Evolutionary conservation across 2,797 vertebrate species (phyloP).

Genomic region (Scleropages formosus): DNA sequence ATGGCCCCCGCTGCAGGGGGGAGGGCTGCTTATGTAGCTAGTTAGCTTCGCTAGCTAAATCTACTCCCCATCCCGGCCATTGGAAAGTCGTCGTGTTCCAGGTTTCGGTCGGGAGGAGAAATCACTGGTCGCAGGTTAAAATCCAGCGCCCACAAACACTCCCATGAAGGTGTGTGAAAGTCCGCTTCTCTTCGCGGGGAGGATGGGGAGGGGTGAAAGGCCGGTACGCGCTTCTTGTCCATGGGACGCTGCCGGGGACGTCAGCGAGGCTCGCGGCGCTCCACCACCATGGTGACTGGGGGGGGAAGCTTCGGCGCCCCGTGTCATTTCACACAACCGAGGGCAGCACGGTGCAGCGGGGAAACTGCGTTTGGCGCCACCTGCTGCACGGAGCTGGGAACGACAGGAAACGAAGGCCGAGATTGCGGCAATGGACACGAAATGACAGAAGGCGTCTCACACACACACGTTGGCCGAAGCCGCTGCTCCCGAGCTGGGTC

Average conservation of each 20-base stretch:
- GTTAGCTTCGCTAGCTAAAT: constrained; percentile 43
- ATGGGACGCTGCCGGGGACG: constrained; percentile 39
- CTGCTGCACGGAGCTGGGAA: no score
- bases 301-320: constrained; percentile 66
- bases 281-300: constrained; percentile 77
- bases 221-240: constrained; percentile 36
- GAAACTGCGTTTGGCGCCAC: neutral
- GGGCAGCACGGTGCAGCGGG: constrained; percentile 13
- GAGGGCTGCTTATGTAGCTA: constrained; percentile 2
- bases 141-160: constrained; percentile 43
- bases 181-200: constrained; percentile 26
- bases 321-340: constrained; percentile 56
- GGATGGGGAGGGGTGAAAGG: constrained; percentile 27
- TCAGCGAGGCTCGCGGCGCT: constrained; percentile 60
- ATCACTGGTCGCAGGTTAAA: constrained; percentile 30
- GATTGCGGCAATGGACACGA: no score
- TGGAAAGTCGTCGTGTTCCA: constrained; percentile 53
- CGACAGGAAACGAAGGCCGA: no score
- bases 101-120: constrained; percentile 40
- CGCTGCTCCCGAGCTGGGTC: no score
- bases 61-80: constrained; percentile 56
- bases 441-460: no score
- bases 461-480: no score
- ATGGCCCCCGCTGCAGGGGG: neutral
- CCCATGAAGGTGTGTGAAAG: constrained; percentile 47